These are phyloP conservation scores for Brachionus sp. DNA, from an alignment of 1,140 invertebrate species.

Conservation along the genomic window DNA sequence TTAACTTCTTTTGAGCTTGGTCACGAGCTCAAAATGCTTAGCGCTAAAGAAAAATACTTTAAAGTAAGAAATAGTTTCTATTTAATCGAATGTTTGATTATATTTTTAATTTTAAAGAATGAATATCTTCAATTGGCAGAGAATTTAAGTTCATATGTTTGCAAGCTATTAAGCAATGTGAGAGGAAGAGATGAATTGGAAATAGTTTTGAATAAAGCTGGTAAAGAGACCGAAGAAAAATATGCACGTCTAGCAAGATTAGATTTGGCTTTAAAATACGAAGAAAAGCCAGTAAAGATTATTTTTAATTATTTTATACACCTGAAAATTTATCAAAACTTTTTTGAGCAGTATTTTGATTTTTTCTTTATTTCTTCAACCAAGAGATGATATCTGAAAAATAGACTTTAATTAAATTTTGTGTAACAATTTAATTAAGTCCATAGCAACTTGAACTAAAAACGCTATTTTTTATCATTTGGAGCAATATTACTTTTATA, in stretches of 20 bases:
- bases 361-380: no score
- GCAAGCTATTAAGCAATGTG: conserved; percentile 56
- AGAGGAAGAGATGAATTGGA: conserved; percentile 57
- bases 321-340: no score
- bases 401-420: no score
- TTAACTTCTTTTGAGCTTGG: conserved; percentile 66
- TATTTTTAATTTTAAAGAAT: conserved; percentile 49
- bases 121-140: conserved; percentile 63
- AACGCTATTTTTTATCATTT: no score
- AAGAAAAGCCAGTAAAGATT: conserved; percentile 51
- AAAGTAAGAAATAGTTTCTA: not conserved
- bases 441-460: no score
- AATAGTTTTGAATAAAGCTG: conserved; percentile 54
- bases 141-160: conserved; percentile 61
- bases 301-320: no score
- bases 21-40: conserved; percentile 59
- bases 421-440: no score
- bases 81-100: not conserved
- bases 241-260: conserved; percentile 56
- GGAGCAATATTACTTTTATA: no score
- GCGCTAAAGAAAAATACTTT: conserved; percentile 46
- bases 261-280: conserved; percentile 56
- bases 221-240: conserved; percentile 51
- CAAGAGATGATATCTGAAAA: no score
- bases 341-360: no score